Evolutionary conservation across 2,797 vertebrate species (phyloP), one percentile per base, ranked within the genome.

Genomic region (Glossophaga mutica): DNA sequence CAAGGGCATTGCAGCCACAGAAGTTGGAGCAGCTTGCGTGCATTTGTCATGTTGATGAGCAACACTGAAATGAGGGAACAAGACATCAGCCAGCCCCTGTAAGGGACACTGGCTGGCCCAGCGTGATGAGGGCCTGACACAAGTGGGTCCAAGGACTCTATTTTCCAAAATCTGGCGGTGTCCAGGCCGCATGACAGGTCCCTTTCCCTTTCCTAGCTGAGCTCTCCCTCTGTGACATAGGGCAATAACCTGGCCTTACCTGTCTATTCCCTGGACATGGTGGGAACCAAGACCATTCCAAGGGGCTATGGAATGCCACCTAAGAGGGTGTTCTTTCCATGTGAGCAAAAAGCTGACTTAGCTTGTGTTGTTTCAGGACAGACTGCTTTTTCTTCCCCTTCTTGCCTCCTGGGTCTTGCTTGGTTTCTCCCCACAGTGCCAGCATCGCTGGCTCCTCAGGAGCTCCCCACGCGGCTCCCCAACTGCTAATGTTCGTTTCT

Each of bases 401-500:
- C 91, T 83, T 59, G 6, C 29, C 26, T 84, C 34, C 24, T 50
- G 29, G 5, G 1, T 18, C n/a, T 26, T 11, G 4, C 44, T 37
- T 1, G 29, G 3, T 71, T 62, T 55, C 48, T 34, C 42, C 59
- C 48, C 42, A 2, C 12, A 1, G 8, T 42, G 10, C 15, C 1
- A 1, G 32, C 52, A 22, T 34, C 44, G 3, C 24, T 9, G 65
- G 29, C 52, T 91, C 74, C 50, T 79, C n/a, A 9, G 74, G 65
- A 42, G 37, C 48, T 24, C 57, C 15, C 22, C 1, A 4, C 4
- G 0, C 0, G 0, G 48, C 55, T 70, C 50, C 50, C 52, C 44
- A 37, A 10, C 34, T 55, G 79, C 90, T 90, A 48, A 88, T 32
- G 42, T 34, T 93, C 77, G 39, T 67, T 76, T 95, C 71, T 79